These are phyloP conservation scores for Zaprionus lineosus DNA, from an alignment of 2,888 invertebrate genomes.

Conservation along the genomic window DNA sequence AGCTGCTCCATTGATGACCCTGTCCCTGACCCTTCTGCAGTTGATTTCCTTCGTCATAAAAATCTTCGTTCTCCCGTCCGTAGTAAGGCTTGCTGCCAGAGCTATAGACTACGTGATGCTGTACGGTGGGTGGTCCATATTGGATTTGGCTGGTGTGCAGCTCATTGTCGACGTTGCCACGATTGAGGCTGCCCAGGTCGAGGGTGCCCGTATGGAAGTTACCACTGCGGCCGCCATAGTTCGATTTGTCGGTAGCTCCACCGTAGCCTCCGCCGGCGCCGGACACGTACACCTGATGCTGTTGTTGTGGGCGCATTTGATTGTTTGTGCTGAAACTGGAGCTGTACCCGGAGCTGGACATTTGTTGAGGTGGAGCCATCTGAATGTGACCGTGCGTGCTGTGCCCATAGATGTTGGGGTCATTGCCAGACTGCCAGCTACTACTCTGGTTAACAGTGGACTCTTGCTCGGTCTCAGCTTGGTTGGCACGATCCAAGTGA, in stretches of 20 bases:
- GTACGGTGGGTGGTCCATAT: slow-evolving; percentile 34
- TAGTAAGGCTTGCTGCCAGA: slow-evolving; percentile 74
- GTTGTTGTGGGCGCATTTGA: slow-evolving; percentile 39
- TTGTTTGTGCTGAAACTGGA: slow-evolving; percentile 44
- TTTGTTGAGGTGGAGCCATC: slow-evolving; percentile 60
- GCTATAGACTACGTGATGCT: slow-evolving; percentile 55
- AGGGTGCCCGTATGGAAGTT: slow-evolving; percentile 79
- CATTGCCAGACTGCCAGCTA: background rate
- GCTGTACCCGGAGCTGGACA: background rate
- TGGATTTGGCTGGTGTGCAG: slow-evolving; percentile 61
- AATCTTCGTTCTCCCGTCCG: slow-evolving; percentile 76
- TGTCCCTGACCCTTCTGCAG: slow-evolving; percentile 36
- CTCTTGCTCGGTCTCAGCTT: slow-evolving; percentile 65
- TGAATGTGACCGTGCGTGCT: slow-evolving; percentile 74
- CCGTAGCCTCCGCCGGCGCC: slow-evolving; percentile 37
- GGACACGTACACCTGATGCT: slow-evolving; percentile 54
- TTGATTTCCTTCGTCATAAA: slow-evolving; percentile 74
- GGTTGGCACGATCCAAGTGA: slow-evolving; percentile 81
- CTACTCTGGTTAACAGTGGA: slow-evolving; percentile 30
- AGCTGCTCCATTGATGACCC: slow-evolving; percentile 49
- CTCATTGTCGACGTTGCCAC: slow-evolving; percentile 81
- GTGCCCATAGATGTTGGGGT: slow-evolving; percentile 53
- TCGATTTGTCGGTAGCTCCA: slow-evolving; percentile 54
- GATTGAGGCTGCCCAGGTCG: slow-evolving; percentile 75
- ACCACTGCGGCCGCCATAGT: slow-evolving; percentile 62